phyloP scores from a whole-genome alignment of 2,797 vertebrate genomes.

The Atherinosoma microstoma region DNA sequence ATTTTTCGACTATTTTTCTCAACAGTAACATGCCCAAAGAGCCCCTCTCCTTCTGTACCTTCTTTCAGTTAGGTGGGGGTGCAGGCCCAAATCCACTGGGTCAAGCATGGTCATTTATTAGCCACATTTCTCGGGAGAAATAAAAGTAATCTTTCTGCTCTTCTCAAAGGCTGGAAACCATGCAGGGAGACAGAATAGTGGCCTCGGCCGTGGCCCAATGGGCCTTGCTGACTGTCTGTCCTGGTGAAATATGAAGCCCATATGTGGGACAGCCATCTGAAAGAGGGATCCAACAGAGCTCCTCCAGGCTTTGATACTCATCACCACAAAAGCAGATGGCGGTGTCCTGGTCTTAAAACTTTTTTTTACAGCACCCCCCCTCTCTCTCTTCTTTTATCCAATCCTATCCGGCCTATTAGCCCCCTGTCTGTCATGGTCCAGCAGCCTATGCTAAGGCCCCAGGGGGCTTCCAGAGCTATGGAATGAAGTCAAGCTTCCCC shows the following conservation, averaged over 20 bases:
- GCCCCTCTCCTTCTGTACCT: conserved; percentile 51
- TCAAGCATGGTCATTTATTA: conserved; percentile 83
- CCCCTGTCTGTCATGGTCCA: conserved; percentile 81
- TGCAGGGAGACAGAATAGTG: conserved; percentile 71
- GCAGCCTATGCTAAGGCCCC: conserved; percentile 76
- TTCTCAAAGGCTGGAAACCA: conserved; percentile 76
- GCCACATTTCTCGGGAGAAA: conserved; percentile 78
- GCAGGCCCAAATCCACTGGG: conserved; percentile 68
- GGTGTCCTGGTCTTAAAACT: conserved; percentile 75
- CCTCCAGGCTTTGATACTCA: conserved; percentile 85
- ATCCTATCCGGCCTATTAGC: conserved; percentile 82
- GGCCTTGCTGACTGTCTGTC: conserved; percentile 73
- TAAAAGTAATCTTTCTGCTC: conserved; percentile 75
- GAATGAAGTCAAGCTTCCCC: conserved; percentile 83
- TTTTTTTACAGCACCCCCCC: conserved; percentile 57
- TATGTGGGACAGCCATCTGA: conserved; percentile 82
- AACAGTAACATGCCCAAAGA: conserved; percentile 70
- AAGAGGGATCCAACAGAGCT: conserved; percentile 82
- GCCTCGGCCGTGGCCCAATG: conserved; percentile 68
- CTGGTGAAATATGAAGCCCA: conserved; percentile 85
- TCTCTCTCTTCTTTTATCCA: conserved; percentile 74
- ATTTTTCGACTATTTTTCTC: conserved; percentile 78
- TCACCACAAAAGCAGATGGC: conserved; percentile 87
- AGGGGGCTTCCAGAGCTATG: conserved; percentile 76
- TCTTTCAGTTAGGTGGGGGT: conserved; percentile 60